Evolutionary conservation across 1,140 invertebrate species (phyloP).

Genomic region (Drosophila nigrodunni): DNA sequence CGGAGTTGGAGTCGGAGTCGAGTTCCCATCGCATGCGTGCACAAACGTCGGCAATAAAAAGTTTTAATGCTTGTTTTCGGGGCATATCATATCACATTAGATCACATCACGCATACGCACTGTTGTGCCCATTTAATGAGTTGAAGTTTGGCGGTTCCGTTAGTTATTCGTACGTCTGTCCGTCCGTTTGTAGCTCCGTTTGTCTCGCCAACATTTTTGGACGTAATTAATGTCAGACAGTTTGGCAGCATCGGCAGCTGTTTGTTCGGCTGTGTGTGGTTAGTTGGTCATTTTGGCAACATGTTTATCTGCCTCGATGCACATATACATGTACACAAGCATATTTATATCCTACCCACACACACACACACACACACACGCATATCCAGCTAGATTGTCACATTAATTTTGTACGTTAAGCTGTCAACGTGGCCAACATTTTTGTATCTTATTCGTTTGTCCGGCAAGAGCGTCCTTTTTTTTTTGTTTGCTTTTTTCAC

Average conservation of each 20-base stretch:
- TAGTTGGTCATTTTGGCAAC: slow-evolving; percentile 69
- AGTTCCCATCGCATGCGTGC: slow-evolving; percentile 1
- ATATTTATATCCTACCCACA: slow-evolving; percentile 51
- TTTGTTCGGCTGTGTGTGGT: slow-evolving; percentile 8
- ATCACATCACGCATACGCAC: slow-evolving; percentile 72
- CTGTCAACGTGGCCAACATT: slow-evolving; percentile 77
- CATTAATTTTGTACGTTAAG: slow-evolving; percentile 81
- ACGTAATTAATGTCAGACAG: slow-evolving; percentile 69
- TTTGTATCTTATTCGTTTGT: slow-evolving; percentile 59
- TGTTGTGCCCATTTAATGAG: slow-evolving; percentile 67
- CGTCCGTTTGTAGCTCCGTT: neutral
- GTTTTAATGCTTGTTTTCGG: slow-evolving; percentile 67
- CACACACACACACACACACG: slow-evolving; percentile 30
- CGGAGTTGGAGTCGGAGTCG: no score
- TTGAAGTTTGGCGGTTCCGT: slow-evolving; percentile 36
- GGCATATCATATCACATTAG: slow-evolving; percentile 39
- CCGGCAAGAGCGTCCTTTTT: slow-evolving; percentile 17
- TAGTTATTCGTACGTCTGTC: neutral
- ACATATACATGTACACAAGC: slow-evolving; percentile 25
- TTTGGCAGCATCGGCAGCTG: slow-evolving; percentile 46
- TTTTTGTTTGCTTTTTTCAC: slow-evolving; percentile 18
- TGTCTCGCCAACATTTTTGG: slow-evolving; percentile 27
- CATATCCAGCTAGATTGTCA: slow-evolving; percentile 71
- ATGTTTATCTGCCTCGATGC: slow-evolving; percentile 78
- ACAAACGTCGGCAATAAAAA: slow-evolving; percentile 62